Conservation (phyloP, 2,888 invertebrate species). For the Aphelenchoides bicaudatus region DNA sequence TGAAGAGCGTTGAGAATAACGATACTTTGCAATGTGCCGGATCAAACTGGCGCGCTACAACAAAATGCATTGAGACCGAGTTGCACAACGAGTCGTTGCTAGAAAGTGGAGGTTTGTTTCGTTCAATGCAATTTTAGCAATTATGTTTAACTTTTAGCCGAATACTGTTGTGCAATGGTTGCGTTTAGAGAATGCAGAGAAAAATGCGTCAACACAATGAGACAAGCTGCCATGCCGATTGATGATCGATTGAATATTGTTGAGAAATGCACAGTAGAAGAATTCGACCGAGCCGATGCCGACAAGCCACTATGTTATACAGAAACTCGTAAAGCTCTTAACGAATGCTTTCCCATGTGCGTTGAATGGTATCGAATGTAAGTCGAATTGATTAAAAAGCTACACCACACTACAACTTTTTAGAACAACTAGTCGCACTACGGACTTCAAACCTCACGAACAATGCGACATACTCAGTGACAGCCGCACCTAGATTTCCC, state of each 20-base stretch:
- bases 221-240: not conserved
- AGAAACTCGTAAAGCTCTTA: no score
- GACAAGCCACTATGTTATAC: no score
- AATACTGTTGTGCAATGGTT: not conserved
- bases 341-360: no score
- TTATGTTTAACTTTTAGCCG: not conserved
- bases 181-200: not conserved
- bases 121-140: not conserved
- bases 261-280: no score
- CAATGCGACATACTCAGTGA: no score
- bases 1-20: not conserved
- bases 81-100: conserved; percentile 3
- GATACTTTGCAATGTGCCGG: not conserved
- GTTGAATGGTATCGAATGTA: no score
- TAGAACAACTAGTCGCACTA: no score
- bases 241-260: not conserved
- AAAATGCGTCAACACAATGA: not conserved
- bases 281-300: no score
- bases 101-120: not conserved
- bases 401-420: no score
- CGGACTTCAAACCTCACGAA: no score
- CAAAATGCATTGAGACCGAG: not conserved
- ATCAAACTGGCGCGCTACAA: not conserved
- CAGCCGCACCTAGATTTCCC: no score
- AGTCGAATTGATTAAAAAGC: no score